Evolutionary conservation across 2,888 invertebrate genomes (phyloP).

Genomic region (Heliconius erato): DNA sequence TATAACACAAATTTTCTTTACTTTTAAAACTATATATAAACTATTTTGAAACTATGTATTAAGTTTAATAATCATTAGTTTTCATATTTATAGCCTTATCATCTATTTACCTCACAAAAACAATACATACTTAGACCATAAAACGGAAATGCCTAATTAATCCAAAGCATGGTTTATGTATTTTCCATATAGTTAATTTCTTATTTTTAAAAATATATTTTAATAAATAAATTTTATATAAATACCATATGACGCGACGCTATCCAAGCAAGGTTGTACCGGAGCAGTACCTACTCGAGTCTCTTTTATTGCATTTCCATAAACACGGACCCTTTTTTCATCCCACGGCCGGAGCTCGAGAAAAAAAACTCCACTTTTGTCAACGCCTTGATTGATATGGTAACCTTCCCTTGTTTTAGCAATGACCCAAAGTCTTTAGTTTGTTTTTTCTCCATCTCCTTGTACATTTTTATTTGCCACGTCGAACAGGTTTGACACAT

Average conservation of each 20-base stretch:
- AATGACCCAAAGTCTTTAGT: slow-evolving; percentile 76
- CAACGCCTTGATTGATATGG: slow-evolving; percentile 85
- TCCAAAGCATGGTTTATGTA: neutral
- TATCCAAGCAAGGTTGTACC: slow-evolving; percentile 58
- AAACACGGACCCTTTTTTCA: slow-evolving; percentile 81
- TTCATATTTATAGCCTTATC: neutral
- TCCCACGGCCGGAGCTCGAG: slow-evolving; percentile 67
- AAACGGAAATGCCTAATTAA: neutral
- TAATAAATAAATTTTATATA: slow-evolving; percentile 16
- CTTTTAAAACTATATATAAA: neutral
- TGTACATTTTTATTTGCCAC: slow-evolving; percentile 84
- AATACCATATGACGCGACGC: slow-evolving; percentile 33
- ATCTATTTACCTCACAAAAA: neutral
- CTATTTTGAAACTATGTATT: neutral
- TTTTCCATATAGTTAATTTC: neutral
- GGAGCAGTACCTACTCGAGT: slow-evolving; percentile 61
- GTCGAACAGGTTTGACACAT: slow-evolving; percentile 84
- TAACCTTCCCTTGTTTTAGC: slow-evolving; percentile 85
- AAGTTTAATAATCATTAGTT: no score
- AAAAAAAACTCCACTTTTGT: slow-evolving; percentile 79
- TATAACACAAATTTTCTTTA: neutral
- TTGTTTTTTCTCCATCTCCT: slow-evolving; percentile 70
- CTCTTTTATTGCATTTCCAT: slow-evolving; percentile 79
- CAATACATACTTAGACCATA: neutral
- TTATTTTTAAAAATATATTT: no score